These are phyloP conservation scores for Caerostris darwini DNA, from an alignment of 1,140 invertebrate species.

Conservation along the genomic window DNA sequence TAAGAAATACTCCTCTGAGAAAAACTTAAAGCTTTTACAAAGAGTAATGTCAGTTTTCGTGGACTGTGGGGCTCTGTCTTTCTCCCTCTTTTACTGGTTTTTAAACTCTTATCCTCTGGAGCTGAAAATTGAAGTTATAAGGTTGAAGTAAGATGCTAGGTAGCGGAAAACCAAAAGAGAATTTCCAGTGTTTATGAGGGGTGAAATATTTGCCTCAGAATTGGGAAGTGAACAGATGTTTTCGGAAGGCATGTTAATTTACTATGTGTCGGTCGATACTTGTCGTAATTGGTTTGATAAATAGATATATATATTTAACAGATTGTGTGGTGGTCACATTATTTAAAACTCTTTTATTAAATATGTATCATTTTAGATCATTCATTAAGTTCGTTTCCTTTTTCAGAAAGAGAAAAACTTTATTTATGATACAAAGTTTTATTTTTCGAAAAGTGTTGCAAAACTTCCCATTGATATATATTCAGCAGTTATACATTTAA, in stretches of 20 bases:
- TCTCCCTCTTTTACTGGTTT: conserved; percentile 30
- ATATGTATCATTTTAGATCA: too few species aligned
- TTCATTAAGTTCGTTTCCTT: too few species aligned
- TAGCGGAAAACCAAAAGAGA: conserved; percentile 25
- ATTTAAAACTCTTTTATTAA: neutral
- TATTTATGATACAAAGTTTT: too few species aligned
- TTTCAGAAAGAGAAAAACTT: too few species aligned
- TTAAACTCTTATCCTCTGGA: conserved; percentile 59
- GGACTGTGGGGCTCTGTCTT: conserved; percentile 17
- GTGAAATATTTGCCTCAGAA: conserved; percentile 15
- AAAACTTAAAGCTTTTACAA: conserved; percentile 43
- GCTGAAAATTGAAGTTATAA: conserved; percentile 58
- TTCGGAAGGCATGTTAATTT: neutral
- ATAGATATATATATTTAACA: neutral
- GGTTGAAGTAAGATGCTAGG: conserved; percentile 26
- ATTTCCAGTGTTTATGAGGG: conserved; percentile 35
- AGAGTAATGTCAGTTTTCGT: conserved; percentile 37
- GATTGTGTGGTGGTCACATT: neutral
- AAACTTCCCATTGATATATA: too few species aligned
- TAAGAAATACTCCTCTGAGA: conserved; percentile 34
- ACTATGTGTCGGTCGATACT: neutral
- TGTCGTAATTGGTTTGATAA: neutral
- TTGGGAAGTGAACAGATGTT: neutral
- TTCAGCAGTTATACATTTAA: too few species aligned
- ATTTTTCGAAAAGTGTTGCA: too few species aligned